A percentile compares a stretch with the other conserved stretches of the same genome.
Conservation (phyloP, 2,113 vertebrate genomes). For the Salvelinus namaycush region DNA sequence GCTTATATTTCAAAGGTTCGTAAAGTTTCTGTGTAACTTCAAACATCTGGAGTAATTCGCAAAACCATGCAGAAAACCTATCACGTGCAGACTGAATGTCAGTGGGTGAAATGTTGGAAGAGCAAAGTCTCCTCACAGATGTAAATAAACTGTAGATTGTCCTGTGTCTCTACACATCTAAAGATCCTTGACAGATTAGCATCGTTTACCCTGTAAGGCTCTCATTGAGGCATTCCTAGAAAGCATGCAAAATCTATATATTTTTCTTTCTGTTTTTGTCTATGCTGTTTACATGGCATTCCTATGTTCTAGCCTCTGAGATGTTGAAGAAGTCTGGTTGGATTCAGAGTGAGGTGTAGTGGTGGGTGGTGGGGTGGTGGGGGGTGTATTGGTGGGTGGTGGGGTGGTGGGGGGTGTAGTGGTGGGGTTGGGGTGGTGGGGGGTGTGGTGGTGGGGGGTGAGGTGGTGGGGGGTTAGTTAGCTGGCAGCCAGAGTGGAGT, state of each 20-base stretch:
- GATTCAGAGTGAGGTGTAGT: slow-evolving; percentile 13
- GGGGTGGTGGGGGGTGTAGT: not conserved
- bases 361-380: no score
- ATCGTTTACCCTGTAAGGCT: slow-evolving; percentile 22
- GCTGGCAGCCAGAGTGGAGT: no score
- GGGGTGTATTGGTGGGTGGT: not conserved
- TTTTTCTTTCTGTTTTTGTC: not conserved
- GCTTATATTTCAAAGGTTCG: not conserved
- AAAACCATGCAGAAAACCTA: no score
- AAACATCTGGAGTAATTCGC: not conserved
- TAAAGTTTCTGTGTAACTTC: not conserved
- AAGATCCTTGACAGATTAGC: slow-evolving; percentile 21
- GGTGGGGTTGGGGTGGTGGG: not conserved
- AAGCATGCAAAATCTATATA: slow-evolving; percentile 29
- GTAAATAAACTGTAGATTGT: slow-evolving; percentile 20
- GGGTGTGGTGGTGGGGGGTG: no score
- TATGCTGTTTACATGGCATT: not conserved
- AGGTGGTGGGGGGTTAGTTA: no score
- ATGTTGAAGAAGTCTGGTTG: not conserved
- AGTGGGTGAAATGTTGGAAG: not conserved
- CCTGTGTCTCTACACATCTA: not conserved
- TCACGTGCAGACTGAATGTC: not conserved
- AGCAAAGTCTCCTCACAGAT: no score
- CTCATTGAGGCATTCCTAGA: not conserved
- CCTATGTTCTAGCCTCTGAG: slow-evolving; percentile 17